phyloP scores from a whole-genome alignment of 2,797 vertebrate species.

The Peromyscus aztecus region DNA sequence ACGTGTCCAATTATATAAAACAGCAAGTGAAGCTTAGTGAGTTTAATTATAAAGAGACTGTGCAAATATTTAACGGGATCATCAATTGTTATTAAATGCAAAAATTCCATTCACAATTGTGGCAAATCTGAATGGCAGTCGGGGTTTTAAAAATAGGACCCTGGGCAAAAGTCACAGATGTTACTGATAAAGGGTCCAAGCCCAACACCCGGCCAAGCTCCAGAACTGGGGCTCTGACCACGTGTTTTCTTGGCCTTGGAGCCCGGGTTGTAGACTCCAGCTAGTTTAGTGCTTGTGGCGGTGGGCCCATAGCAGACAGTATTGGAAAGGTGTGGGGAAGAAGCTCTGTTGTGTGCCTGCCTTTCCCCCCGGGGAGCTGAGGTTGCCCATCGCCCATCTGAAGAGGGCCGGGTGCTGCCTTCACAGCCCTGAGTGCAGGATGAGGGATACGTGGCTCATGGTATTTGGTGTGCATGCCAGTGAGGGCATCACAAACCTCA shows the following conservation, averaged over 20 bases:
- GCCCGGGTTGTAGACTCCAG: background rate
- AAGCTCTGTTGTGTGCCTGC: background rate
- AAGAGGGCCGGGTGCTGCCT: background rate
- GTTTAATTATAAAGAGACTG: slow-evolving; percentile 78
- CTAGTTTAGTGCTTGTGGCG: background rate
- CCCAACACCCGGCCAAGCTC: background rate
- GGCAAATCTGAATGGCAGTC: slow-evolving; percentile 76
- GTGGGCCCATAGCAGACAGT: background rate
- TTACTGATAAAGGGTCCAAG: background rate
- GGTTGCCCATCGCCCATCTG: background rate
- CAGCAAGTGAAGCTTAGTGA: slow-evolving; percentile 66
- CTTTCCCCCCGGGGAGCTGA: background rate
- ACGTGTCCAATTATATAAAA: slow-evolving; percentile 74
- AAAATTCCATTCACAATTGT: slow-evolving; percentile 75
- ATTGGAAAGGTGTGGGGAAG: background rate
- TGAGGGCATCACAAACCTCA: background rate
- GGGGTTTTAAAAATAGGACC: slow-evolving; percentile 72
- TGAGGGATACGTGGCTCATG: background rate
- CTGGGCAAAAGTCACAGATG: background rate
- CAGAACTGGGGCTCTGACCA: background rate
- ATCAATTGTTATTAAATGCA: slow-evolving; percentile 69
- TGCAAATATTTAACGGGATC: slow-evolving; percentile 77
- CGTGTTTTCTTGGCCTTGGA: background rate
- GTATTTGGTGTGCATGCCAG: background rate
- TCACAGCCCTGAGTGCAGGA: background rate